These are phyloP conservation scores for Drosophila histrio DNA, from an alignment of 2,888 invertebrate species.

Conservation along the genomic window DNA sequence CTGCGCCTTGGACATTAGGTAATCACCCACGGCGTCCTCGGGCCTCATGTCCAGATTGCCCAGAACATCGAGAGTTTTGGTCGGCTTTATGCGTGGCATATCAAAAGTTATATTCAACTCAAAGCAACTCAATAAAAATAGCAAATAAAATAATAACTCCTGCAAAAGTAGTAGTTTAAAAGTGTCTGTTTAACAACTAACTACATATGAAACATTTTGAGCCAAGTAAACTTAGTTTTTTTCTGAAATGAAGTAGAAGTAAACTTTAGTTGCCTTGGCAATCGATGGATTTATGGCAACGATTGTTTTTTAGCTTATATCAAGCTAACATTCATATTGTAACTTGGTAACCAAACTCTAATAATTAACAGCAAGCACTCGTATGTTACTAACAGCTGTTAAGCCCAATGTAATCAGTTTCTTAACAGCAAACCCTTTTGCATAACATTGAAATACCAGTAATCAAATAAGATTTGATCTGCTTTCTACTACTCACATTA, in stretches of 20 bases:
- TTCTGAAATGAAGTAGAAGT: background rate
- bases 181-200: constrained; percentile 6
- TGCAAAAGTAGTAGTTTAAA: constrained; percentile 4
- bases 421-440: too few relatives aligned
- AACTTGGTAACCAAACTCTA: background rate
- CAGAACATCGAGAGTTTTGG: constrained; percentile 81
- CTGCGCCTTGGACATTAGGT: constrained; percentile 79
- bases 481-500: too few relatives aligned
- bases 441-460: too few relatives aligned
- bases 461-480: too few relatives aligned
- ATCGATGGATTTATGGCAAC: background rate
- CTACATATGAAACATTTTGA: constrained; percentile 1
- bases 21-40: constrained; percentile 81
- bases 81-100: constrained; percentile 83
- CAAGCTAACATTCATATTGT: too few relatives aligned
- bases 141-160: background rate
- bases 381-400: background rate
- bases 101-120: constrained; percentile 14
- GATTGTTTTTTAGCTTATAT: background rate
- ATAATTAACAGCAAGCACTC: background rate
- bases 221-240: background rate
- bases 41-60: constrained; percentile 82
- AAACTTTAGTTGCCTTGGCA: constrained; percentile 25
- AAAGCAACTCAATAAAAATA: constrained; percentile 1
- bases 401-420: too few relatives aligned